phyloP scores from a whole-genome alignment of 1,140 invertebrate genomes.

The Cherax destructor region DNA sequence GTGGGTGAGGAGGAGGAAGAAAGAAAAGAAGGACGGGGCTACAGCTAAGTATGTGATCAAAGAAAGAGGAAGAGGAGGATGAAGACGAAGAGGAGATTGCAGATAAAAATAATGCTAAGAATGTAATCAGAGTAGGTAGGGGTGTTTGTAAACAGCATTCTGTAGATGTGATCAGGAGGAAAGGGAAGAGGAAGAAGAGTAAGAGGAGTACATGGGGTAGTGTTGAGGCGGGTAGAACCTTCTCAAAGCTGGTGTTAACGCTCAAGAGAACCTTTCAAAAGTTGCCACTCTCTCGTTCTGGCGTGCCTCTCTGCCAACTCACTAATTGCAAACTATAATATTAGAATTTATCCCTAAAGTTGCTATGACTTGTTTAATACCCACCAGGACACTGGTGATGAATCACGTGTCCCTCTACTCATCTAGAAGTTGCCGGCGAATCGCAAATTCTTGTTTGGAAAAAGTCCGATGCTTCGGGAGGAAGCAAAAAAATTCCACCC shows the following conservation, averaged over 20 bases:
- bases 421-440: background rate
- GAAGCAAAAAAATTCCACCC: background rate
- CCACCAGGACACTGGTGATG: background rate
- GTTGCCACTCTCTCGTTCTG: background rate
- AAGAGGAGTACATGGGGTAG: background rate
- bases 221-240: background rate
- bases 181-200: too few species aligned
- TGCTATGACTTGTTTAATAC: constrained; percentile 6
- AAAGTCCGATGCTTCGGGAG: too few species aligned
- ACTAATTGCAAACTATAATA: constrained; percentile 16
- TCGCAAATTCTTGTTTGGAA: background rate
- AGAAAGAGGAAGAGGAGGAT: too few species aligned
- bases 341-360: constrained; percentile 10
- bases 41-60: too few species aligned
- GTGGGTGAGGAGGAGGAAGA: too few species aligned
- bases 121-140: too few species aligned
- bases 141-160: too few species aligned
- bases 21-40: too few species aligned
- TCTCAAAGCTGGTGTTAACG: background rate
- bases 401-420: background rate
- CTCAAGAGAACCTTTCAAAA: constrained; percentile 8
- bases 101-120: too few species aligned
- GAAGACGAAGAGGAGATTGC: too few species aligned
- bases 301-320: background rate
- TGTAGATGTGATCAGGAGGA: too few species aligned